Conservation (phyloP, 2,888 invertebrate genomes). For the Timandra comae region DNA sequence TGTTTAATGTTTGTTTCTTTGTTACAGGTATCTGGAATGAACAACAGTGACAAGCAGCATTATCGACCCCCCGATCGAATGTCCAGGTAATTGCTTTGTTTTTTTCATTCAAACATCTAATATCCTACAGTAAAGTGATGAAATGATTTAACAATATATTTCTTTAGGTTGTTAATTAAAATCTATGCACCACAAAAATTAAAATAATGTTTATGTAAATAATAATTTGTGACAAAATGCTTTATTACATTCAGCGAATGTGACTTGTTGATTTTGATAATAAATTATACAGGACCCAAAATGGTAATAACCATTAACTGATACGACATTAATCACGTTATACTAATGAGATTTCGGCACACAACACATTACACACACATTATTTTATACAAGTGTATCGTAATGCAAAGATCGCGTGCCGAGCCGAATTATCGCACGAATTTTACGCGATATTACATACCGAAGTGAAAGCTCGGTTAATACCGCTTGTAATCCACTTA, state of each 20-base stretch:
- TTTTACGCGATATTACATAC: constrained; percentile 45
- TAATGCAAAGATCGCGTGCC: constrained; percentile 57
- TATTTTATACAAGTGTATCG: constrained; percentile 23
- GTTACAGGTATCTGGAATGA: constrained; percentile 70
- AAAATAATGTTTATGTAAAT: too few relatives aligned
- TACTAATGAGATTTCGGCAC: constrained; percentile 23
- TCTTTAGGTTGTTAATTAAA: too few relatives aligned
- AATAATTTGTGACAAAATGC: too few relatives aligned
- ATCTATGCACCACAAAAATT: too few relatives aligned
- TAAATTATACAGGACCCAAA: constrained; percentile 7
- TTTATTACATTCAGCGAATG: neutral
- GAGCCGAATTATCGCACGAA: constrained; percentile 44
- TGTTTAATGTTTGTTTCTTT: too few relatives aligned
- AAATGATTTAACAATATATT: too few relatives aligned
- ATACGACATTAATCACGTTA: constrained; percentile 21
- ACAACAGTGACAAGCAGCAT: constrained; percentile 45
- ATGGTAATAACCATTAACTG: constrained; percentile 16
- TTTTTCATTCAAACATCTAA: too few relatives aligned
- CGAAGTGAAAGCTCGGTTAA: constrained; percentile 52
- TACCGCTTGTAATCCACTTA: constrained; percentile 58
- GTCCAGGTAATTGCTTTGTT: constrained; percentile 57
- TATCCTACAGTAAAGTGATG: too few relatives aligned
- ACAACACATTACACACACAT: constrained; percentile 29
- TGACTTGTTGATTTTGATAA: constrained; percentile 5
- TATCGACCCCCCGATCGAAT: constrained; percentile 61